Base-by-base conservation (phyloP, 1,140 invertebrate species). In the Aplysia californica region DNA sequence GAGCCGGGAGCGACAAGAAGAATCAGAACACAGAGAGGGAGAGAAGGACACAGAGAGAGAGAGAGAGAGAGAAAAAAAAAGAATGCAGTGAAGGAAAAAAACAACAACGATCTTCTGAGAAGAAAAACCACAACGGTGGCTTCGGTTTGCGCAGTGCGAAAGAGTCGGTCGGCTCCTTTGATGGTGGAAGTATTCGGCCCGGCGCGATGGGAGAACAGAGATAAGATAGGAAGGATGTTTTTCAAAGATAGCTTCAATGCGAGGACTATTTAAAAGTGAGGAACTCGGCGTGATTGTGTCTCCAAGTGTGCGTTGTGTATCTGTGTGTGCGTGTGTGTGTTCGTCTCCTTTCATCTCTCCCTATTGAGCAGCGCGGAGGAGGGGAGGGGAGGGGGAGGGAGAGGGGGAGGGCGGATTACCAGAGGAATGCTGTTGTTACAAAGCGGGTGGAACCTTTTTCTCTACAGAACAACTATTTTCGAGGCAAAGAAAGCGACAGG, bases 151-250 rank as follows among this genome's bases (percentile, higher is more conserved):
- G 33, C 26, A 67, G 64, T 56, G 55, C 18, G 10, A 69, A 23
- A 41, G n/a, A 44, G 39, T 41, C 20, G 33, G 55, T 20, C 20
- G 50, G 38, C 21, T 18, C 23, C 2, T 41, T 35, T 41, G 39
- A 44, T n/a, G 50, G 67, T 41, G n/a, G 33, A 31, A 69, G 67
- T 23, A 31, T 26, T 23, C 39, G 38, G 50, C n/a, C 23, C 21
- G 58, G 41, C n/a, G 29, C 33, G 55, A 72, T 41, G 58, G 55
- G 35, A 31, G 58, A 55, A 72, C 29, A 58, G 55, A 72, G 69
- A 72, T 15, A 58, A 39, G 38, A 64, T 10, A 64, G n/a, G 44
- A 33, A 64, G 6, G 2, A 23, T 4, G 26, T 58, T 3, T 58
- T 35, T 35, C 10, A 33, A 59, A 74, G 20, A 18, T n/a, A 61